These are phyloP conservation scores for Imbricaverruca yamaguchii DNA, from an alignment of 2,888 invertebrate species.

Conservation along the genomic window DNA sequence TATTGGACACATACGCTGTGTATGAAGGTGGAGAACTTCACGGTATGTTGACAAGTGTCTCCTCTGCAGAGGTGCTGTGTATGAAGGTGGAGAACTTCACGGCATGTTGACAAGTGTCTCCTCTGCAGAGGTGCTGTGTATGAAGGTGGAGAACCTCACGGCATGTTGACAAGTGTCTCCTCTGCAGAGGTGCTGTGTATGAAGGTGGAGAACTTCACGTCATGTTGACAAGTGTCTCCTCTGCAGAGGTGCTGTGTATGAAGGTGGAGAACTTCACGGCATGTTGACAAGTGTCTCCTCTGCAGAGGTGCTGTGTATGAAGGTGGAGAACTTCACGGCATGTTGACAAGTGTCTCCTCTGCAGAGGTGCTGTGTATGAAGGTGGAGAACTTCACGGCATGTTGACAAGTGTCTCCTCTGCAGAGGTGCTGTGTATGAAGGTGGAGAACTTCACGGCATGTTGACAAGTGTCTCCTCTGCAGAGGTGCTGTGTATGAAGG, in stretches of 20 bases:
- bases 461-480: too few relatives aligned
- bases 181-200: slow-evolving; percentile 10
- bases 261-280: slow-evolving; percentile 22
- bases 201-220: slow-evolving; percentile 21
- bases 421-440: slow-evolving; percentile 16
- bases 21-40: slow-evolving; percentile 21
- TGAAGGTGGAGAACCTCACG: slow-evolving; percentile 21
- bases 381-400: slow-evolving; percentile 22
- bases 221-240: too few relatives aligned
- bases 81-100: slow-evolving; percentile 22
- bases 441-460: slow-evolving; percentile 23
- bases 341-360: too few relatives aligned
- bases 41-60: too few relatives aligned
- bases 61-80: slow-evolving; percentile 8
- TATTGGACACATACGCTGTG: background rate
- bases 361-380: slow-evolving; percentile 15
- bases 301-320: slow-evolving; percentile 13
- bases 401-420: too few relatives aligned
- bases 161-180: too few relatives aligned
- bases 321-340: slow-evolving; percentile 22
- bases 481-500: slow-evolving; percentile 15
- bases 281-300: too few relatives aligned
- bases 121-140: slow-evolving; percentile 7
- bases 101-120: too few relatives aligned
- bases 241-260: slow-evolving; percentile 11